A percentile compares a stretch with the other conserved stretches of the same genome.
Evolutionary conservation across 2,888 invertebrate genomes (phyloP).

Genomic region (Theretra japonica): DNA sequence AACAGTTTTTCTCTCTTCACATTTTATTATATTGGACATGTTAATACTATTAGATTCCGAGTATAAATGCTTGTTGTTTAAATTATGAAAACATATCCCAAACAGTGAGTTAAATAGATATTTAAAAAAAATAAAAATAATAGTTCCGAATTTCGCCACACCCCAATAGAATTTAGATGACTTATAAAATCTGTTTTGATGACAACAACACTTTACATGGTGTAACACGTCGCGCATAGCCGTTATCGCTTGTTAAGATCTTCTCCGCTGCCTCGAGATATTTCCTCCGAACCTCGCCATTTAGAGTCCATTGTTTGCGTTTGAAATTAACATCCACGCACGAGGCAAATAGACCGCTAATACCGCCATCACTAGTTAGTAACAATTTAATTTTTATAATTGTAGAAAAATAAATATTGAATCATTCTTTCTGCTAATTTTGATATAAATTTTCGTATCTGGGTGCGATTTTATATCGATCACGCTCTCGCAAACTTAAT

Average conservation of each 20-base stretch:
- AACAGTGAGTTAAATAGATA: too few species aligned
- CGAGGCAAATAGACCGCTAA: neutral
- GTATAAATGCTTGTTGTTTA: too few species aligned
- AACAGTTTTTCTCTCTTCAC: too few species aligned
- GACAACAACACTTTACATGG: neutral
- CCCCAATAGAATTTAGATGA: too few species aligned
- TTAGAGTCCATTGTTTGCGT: neutral
- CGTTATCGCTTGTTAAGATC: neutral
- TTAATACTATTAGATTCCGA: too few species aligned
- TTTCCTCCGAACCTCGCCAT: neutral
- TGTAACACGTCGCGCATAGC: neutral
- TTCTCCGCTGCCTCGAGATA: neutral
- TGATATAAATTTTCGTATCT: neutral
- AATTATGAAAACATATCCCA: too few species aligned
- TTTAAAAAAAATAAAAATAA: too few species aligned
- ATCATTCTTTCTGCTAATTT: neutral
- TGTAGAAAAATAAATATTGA: neutral
- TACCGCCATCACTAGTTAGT: neutral
- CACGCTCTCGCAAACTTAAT: too few species aligned
- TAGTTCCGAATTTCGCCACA: too few species aligned
- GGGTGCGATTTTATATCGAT: too few species aligned
- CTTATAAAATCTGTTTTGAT: neutral
- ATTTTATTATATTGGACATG: too few species aligned
- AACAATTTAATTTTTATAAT: too few species aligned
- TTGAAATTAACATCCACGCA: neutral